phyloP scores from a whole-genome alignment of 2,888 invertebrate species.

The Capitulum mitella region DNA sequence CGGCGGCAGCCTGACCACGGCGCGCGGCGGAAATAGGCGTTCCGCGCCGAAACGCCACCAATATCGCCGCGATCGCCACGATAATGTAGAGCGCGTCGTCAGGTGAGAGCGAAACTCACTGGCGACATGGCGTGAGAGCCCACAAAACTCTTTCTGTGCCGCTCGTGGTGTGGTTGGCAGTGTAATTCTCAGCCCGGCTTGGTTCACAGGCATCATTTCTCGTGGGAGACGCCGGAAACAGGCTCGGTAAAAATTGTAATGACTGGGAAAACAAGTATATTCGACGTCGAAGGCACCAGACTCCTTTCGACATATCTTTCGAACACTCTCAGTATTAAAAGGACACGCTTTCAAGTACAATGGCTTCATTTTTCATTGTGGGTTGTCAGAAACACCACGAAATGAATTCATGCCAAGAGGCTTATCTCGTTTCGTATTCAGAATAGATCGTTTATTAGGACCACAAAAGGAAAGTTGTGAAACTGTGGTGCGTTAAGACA shows the following conservation, averaged over 20 bases:
- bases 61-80: no score
- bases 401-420: background rate
- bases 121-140: no score
- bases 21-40: no score
- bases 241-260: conserved; percentile 2
- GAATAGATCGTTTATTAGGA: background rate
- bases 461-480: conserved; percentile 1
- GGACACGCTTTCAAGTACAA: background rate
- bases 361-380: background rate
- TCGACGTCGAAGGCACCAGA: no score
- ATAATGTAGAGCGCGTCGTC: no score
- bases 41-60: no score
- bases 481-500: background rate
- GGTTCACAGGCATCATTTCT: background rate
- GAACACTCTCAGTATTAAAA: background rate
- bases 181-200: background rate
- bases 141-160: background rate
- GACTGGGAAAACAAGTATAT: background rate
- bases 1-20: background rate
- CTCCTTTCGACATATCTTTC: no score
- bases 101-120: background rate
- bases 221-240: background rate
- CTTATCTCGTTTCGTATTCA: background rate
- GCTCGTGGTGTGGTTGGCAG: background rate
- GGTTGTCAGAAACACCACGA: background rate